phyloP scores from a whole-genome alignment of 2,797 vertebrate genomes.

The Varecia variegata region DNA sequence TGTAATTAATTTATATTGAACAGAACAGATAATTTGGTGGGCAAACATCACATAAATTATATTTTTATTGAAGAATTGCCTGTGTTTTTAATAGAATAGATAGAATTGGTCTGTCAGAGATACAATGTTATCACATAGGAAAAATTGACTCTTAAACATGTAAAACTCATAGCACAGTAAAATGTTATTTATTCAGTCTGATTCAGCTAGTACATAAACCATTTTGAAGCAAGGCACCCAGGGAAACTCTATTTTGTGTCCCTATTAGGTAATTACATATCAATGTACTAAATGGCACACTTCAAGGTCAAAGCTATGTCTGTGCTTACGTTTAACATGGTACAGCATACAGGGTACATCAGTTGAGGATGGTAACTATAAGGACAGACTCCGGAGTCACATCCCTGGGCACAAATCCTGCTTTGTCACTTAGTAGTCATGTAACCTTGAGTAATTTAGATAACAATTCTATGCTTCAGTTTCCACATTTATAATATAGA shows the following conservation, averaged over 20 bases:
- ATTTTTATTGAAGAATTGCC: constrained; percentile 47
- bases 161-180: background rate
- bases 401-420: background rate
- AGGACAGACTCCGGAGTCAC: background rate
- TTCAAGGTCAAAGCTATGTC: constrained; percentile 51
- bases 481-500: background rate
- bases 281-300: background rate
- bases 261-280: constrained; percentile 43
- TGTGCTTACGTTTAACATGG: background rate
- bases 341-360: background rate
- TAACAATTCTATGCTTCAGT: background rate
- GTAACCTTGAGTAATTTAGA: background rate
- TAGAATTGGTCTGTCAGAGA: constrained; percentile 42
- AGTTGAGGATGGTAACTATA: background rate
- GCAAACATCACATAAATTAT: background rate
- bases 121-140: background rate
- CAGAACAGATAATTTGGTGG: constrained; percentile 61
- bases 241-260: background rate
- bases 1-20: constrained; percentile 75
- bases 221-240: constrained; percentile 20
- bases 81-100: constrained; percentile 30
- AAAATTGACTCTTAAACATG: background rate
- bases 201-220: constrained; percentile 42
- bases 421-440: background rate
- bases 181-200: constrained; percentile 58